Evolutionary conservation across 1,140 invertebrate species (phyloP).

Genomic region (Bicyclus anynana): DNA sequence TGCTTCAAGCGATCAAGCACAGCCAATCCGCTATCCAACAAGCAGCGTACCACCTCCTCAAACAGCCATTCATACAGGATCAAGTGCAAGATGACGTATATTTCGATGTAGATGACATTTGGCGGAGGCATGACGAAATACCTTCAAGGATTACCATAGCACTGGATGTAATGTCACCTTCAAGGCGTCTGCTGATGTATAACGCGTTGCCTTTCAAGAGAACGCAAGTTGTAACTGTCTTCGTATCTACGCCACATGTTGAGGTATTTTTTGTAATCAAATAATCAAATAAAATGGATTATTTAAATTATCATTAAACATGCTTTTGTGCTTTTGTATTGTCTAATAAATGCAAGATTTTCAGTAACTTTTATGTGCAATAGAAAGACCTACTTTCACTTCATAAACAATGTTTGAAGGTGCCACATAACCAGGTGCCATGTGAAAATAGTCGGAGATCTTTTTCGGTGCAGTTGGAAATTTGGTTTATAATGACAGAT

Average conservation of each 20-base stretch:
- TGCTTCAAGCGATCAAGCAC: constrained; percentile 82
- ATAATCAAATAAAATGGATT: too few species aligned
- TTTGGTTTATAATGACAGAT: too few species aligned
- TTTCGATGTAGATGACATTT: constrained; percentile 74
- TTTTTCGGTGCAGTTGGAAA: too few species aligned
- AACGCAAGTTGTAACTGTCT: constrained; percentile 76
- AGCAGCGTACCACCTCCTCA: constrained; percentile 80
- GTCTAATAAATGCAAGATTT: too few species aligned
- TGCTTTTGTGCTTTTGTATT: too few species aligned
- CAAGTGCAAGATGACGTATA: constrained; percentile 63
- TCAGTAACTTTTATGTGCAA: too few species aligned
- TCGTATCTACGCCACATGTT: constrained; percentile 77
- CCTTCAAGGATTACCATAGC: constrained; percentile 65
- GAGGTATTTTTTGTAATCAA: too few species aligned
- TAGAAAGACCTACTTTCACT: too few species aligned
- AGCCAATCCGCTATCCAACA: constrained; percentile 86
- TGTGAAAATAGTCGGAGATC: too few species aligned
- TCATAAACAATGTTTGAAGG: too few species aligned
- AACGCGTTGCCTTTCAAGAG: constrained; percentile 76
- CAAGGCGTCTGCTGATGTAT: constrained; percentile 75
- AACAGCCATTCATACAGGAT: constrained; percentile 66
- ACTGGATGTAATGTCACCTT: constrained; percentile 71
- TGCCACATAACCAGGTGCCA: too few species aligned
- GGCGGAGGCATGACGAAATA: constrained; percentile 63
- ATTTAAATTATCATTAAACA: too few species aligned